These are phyloP conservation scores for Perithous albicinctus DNA, from an alignment of 2,888 invertebrate species.

Conservation along the genomic window DNA sequence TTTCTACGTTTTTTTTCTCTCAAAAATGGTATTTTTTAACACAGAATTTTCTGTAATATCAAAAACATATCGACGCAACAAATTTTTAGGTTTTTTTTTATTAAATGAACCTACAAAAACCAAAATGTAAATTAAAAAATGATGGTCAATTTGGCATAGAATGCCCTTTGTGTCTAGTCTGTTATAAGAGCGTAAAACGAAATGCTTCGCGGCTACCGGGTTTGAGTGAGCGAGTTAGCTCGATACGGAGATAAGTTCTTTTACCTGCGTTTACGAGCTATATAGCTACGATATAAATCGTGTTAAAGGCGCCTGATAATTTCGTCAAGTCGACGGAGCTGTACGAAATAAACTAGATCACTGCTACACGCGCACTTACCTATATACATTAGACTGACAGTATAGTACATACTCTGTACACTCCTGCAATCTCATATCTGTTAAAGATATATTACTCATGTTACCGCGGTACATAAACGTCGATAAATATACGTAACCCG, in stretches of 20 bases:
- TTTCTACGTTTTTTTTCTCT: no score
- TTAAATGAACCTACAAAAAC: no score
- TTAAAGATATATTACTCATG: constrained; percentile 28
- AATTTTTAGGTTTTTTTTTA: no score
- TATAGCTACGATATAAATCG: constrained; percentile 53
- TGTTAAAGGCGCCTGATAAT: constrained; percentile 61
- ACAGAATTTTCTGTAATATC: no score
- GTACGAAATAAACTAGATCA: constrained; percentile 57
- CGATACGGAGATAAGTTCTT: constrained; percentile 51
- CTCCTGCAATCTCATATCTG: constrained; percentile 38
- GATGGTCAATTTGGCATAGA: no score
- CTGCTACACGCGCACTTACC: background rate
- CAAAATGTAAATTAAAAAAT: no score
- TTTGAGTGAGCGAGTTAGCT: constrained; percentile 39
- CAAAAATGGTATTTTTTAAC: no score
- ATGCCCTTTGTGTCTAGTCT: no score
- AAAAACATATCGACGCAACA: no score
- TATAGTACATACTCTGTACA: background rate
- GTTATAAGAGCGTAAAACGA: constrained; percentile 31
- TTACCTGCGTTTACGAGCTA: constrained; percentile 49
- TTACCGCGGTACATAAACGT: constrained; percentile 49
- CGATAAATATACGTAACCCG: constrained; percentile 56
- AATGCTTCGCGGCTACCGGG: constrained; percentile 39
- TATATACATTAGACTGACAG: background rate
- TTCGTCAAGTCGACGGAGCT: constrained; percentile 61